Evolutionary conservation across 2,888 invertebrate species (phyloP).

Genomic region (Chouioia cunea): DNA sequence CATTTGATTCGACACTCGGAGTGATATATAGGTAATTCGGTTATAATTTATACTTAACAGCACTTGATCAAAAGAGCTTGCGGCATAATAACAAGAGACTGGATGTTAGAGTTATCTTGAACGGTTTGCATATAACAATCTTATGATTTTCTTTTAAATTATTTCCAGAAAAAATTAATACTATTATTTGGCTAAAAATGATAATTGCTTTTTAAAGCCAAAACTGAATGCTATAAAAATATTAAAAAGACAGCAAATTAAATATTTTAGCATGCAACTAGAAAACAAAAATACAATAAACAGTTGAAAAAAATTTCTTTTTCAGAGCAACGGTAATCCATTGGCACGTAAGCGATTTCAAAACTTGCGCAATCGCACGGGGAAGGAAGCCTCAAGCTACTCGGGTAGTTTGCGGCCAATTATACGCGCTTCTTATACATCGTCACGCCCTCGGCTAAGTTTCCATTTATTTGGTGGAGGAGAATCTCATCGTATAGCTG

Average conservation of each 20-base stretch:
- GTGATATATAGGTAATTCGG: constrained; percentile 23
- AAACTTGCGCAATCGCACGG: constrained; percentile 48
- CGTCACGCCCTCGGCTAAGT: constrained; percentile 15
- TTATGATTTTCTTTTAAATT: no score
- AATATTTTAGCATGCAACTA: no score
- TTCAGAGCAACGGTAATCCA: constrained; percentile 42
- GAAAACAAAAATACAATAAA: no score
- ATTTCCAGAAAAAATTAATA: no score
- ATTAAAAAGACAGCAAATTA: no score
- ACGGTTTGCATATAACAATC: no score
- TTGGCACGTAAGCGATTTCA: constrained; percentile 47
- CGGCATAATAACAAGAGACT: constrained; percentile 14
- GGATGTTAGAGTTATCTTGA: no score
- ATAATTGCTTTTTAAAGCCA: no score
- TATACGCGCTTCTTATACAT: constrained; percentile 10
- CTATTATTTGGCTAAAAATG: no score
- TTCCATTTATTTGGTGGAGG: not conserved
- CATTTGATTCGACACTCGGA: constrained; percentile 12
- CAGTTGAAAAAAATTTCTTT: not conserved
- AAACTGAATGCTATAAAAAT: no score
- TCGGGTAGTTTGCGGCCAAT: not conserved
- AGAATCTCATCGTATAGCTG: no score
- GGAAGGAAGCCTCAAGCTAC: constrained; percentile 23
- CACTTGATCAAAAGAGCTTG: constrained; percentile 10
- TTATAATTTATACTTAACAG: constrained; percentile 22